Percentiles rank a stretch among this genome's conserved stretches.
These are phyloP conservation scores for Vidua macroura DNA, from an alignment of 2,113 vertebrate species.

Conservation along the genomic window DNA sequence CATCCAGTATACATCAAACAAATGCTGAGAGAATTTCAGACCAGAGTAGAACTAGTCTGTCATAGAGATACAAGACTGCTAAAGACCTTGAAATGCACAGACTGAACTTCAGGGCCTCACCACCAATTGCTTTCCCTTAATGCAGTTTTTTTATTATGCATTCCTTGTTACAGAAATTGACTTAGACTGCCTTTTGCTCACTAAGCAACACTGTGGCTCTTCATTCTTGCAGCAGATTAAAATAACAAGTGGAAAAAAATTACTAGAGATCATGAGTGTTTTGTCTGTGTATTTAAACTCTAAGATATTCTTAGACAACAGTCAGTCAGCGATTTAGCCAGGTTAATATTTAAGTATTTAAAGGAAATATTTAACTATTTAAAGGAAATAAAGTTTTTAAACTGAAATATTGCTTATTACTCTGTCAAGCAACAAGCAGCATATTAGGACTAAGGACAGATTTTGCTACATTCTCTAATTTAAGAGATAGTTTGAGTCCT, in stretches of 20 bases:
- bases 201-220: background rate
- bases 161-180: background rate
- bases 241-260: background rate
- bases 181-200: background rate
- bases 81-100: background rate
- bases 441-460: background rate
- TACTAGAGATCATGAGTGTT: background rate
- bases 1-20: background rate
- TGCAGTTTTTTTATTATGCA: background rate
- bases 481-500: background rate
- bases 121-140: background rate
- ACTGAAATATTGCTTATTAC: background rate
- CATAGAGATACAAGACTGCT: background rate
- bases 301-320: background rate
- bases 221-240: background rate
- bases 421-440: background rate
- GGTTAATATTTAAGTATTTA: background rate
- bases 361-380: background rate
- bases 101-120: background rate
- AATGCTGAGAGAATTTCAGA: background rate
- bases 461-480: background rate
- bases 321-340: background rate
- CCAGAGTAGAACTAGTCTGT: background rate
- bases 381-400: background rate
- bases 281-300: background rate